phyloP scores from a whole-genome alignment of 2,888 invertebrate species.

The Clivina fossor region DNA sequence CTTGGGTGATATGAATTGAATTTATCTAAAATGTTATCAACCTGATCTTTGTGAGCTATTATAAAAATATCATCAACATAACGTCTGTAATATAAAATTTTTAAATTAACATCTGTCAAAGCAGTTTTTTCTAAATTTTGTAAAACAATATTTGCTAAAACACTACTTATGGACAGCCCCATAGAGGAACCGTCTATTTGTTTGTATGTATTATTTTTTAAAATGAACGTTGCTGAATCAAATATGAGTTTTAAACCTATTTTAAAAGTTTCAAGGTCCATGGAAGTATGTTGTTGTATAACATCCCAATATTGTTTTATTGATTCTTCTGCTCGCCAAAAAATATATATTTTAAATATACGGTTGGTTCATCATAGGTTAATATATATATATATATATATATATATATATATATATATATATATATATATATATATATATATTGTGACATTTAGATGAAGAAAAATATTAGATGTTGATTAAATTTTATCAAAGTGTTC shows the following conservation, averaged over 20 bases:
- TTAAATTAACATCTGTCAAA: neutral
- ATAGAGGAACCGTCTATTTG: neutral
- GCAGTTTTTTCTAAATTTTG: neutral
- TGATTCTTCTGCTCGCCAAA: no score
- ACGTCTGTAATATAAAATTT: neutral
- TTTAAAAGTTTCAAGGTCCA: neutral
- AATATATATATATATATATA: neutral
- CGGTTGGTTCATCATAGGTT: neutral
- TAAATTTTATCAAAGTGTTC: no score
- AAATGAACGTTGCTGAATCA: neutral
- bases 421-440: neutral
- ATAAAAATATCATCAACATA: neutral
- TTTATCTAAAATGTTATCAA: neutral
- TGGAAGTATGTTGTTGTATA: slow-evolving; percentile 12
- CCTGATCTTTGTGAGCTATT: neutral
- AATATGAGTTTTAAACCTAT: neutral
- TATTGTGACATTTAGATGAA: neutral
- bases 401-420: neutral
- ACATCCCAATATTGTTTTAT: slow-evolving; percentile 19
- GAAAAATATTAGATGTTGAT: no score
- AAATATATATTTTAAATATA: no score
- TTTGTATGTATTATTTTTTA: neutral
- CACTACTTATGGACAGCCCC: neutral
- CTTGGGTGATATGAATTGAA: neutral
- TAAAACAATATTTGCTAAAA: neutral